Conservation (phyloP, 2,113 vertebrate species). For the Ictalurus furcatus region DNA sequence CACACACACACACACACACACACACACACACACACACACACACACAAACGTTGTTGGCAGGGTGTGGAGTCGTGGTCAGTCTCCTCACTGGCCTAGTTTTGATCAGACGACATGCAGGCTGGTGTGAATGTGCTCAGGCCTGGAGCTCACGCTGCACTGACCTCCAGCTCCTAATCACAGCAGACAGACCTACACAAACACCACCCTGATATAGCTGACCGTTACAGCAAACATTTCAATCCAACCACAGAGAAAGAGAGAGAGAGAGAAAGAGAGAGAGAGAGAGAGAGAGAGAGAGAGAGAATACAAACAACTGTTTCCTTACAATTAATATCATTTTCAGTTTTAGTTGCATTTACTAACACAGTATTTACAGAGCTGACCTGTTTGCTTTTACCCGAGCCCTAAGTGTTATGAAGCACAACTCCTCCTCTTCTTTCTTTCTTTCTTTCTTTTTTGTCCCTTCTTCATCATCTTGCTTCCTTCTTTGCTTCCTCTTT, state of each 20-base stretch:
- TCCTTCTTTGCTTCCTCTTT: neutral
- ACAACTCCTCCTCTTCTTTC: no score
- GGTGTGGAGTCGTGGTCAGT: conserved; percentile 49
- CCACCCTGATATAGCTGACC: neutral
- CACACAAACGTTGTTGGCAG: neutral
- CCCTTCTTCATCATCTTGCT: neutral
- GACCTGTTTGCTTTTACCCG: no score
- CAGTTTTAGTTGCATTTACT: no score
- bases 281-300: neutral
- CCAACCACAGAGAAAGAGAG: neutral
- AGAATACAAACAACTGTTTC: no score
- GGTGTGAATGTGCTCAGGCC: conserved; percentile 37
- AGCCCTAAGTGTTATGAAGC: no score
- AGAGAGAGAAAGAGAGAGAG: neutral
- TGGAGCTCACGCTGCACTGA: conserved; percentile 45
- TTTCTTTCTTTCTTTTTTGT: neutral
- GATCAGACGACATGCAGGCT: conserved; percentile 47
- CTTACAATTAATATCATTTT: no score
- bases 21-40: neutral
- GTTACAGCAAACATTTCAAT: no score
- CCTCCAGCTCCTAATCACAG: conserved; percentile 57
- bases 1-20: neutral
- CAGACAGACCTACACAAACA: conserved; percentile 49
- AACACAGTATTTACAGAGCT: no score
- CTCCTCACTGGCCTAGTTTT: conserved; percentile 55